Base-by-base conservation (phyloP, 2,888 invertebrate species). In the Osmoderma eremita region DNA sequence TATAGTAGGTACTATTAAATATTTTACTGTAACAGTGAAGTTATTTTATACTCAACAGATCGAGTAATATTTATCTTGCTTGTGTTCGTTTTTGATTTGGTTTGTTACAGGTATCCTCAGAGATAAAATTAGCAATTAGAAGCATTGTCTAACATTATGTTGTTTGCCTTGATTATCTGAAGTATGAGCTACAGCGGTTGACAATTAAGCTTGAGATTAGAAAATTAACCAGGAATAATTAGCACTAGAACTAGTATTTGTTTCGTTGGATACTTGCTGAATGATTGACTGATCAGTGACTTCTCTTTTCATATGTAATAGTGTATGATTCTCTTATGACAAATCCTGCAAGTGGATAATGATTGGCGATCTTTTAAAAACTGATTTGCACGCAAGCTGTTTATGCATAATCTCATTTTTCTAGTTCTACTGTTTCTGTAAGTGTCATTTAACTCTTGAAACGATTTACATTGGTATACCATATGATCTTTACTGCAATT, bases 361-460 rank as follows among this genome's bases (percentile, higher is more conserved):
- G 36, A 36, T 36, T 36, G 5, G 36, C 36, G 10, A 36, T 36
- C 10, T 36, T 5, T 5, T 36, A 36, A 50, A 50, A 56, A 38
- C n/a, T 63, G 56, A 18, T 45, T 45, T 22, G 18, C 41, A n/a
- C 45, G 24, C 10, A 65, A 20, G 42, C 65, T 58, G 42, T 65
- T 65, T 2, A 58, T 65, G 15, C 65, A 65, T n/a, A 56, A 5
- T 41, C 58, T 65, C 15, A 41, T 12, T 42, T 58, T 22, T 13
- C 30, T 58, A 13, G 18, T 45, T 18, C 6, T 42, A 20, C 41
- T 58, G 12, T 42, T 54, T 54, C 65, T 56, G 3, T 39, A 4
- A n/a, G 38, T 12, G 5, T 36, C 12, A 50, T 24, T 42, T n/a
- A 56, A n/a, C 58, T 39, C 18, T 10, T 18, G 2, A 41, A 65